Evolutionary conservation across 2,113 vertebrate genomes (phyloP).

Genomic region (Rana temporaria): DNA sequence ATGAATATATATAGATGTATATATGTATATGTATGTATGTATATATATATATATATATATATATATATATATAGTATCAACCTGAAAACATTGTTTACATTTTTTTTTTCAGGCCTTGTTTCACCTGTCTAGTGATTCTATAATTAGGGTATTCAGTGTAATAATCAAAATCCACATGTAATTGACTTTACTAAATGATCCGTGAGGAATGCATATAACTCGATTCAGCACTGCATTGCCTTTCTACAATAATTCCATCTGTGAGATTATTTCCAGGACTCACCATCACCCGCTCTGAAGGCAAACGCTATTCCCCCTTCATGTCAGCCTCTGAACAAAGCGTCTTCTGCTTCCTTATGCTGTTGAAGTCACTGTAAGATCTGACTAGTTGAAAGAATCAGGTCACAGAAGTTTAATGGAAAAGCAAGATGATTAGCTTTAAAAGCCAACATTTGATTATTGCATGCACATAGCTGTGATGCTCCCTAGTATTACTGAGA

Average conservation of each 20-base stretch:
- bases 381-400: slow-evolving; percentile 39
- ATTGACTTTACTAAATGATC: not conserved
- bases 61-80: too few species aligned
- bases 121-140: too few species aligned
- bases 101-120: too few species aligned
- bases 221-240: not conserved
- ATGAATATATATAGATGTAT: too few species aligned
- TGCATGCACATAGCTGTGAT: not conserved
- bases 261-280: not conserved
- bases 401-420: slow-evolving; percentile 27
- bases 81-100: too few species aligned
- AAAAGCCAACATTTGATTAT: slow-evolving; percentile 2
- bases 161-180: too few species aligned
- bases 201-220: not conserved
- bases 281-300: not conserved
- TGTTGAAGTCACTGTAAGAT: slow-evolving; percentile 2
- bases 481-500: not conserved
- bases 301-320: slow-evolving; percentile 1
- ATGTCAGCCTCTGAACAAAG: not conserved
- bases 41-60: too few species aligned
- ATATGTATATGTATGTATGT: too few species aligned
- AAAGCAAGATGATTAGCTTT: slow-evolving; percentile 19
- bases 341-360: not conserved
- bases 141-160: too few species aligned
- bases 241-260: not conserved